Evolutionary conservation across 1,140 invertebrate species (phyloP), one percentile per base, ranked within the genome.

Genomic region (Colletes latitarsis): DNA sequence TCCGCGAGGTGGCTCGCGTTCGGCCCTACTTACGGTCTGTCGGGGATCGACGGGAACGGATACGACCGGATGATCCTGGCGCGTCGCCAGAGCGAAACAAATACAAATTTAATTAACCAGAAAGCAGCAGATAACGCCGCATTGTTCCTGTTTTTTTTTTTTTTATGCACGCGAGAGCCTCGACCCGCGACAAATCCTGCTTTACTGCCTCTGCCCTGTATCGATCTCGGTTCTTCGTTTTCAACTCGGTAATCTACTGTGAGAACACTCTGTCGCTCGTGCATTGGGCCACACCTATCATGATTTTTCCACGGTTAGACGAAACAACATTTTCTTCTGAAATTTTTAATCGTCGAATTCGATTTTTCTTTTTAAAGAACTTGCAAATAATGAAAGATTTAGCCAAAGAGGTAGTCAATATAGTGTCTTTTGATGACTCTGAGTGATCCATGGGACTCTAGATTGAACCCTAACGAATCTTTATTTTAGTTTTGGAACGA

Each of bases 101-200:
- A 89, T 88, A 83, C 84, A 85, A 88, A 89, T 89, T 88, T 88
- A 89, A 89, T 90, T 90, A 90, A 88, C 84, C 81, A 83, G 86
- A 87, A 88, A 88, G 84, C 78, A 53, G 39, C 74, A 83, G 88
- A 88, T 89, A 88, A 86, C 75, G 57, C 19, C 39, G 49, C 30
- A 52, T 68, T 68, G 41, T 15, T 14, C 10, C 1, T n/a, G n/a
- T 12, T 6, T 21, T 19, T 62, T 43, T 43, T 19, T 49, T 67
- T 52, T 77, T 69, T 52, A 39, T 63, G 15, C 63, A 9, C 43
- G 14, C 60, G 46, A 19, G 64, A 41, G 39, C 43, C n/a, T 19
- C n/a, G 64, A 41, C 72, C 17, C 12, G 5, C 39, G 15, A 6
- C n/a, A 43, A 15, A 10, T 39, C 63, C 41, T 21, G 3, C 9